A percentile compares a stretch with the other conserved stretches of the same genome.
Evolutionary conservation across 2,113 vertebrate genomes (phyloP).

Genomic region (Hippocampus mohnikei): DNA sequence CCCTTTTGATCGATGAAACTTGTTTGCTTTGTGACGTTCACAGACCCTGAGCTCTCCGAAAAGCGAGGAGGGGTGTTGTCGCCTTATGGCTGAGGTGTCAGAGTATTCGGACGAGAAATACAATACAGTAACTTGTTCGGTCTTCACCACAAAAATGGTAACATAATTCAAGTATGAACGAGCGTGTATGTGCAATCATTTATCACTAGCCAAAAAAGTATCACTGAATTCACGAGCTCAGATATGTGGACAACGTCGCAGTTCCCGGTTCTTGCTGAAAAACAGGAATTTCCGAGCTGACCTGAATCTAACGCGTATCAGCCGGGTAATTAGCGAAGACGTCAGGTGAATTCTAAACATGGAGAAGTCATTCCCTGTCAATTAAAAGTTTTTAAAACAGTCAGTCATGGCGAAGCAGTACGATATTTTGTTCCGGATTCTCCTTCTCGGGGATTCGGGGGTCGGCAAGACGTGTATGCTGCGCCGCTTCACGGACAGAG

Average conservation of each 20-base stretch:
- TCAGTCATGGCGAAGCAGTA: slow-evolving; percentile 87
- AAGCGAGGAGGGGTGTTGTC: background rate
- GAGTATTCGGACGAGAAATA: background rate
- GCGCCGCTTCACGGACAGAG: slow-evolving; percentile 88
- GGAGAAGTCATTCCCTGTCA: slow-evolving; percentile 21
- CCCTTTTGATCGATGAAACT: slow-evolving; percentile 11
- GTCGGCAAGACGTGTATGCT: slow-evolving; percentile 92
- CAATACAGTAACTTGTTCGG: background rate
- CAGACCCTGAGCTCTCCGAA: background rate
- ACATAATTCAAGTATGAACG: background rate
- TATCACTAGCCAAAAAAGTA: background rate
- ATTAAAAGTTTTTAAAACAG: slow-evolving; percentile 18
- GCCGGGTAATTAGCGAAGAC: background rate
- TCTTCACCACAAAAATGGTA: background rate
- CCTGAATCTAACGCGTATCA: slow-evolving; percentile 11
- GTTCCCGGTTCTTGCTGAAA: background rate
- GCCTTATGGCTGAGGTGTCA: background rate
- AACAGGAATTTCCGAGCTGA: background rate
- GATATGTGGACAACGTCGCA: background rate
- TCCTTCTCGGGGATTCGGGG: slow-evolving; percentile 88
- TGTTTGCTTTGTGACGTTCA: slow-evolving; percentile 6
- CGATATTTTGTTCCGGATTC: slow-evolving; percentile 84
- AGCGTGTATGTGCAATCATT: background rate
- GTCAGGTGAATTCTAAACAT: background rate
- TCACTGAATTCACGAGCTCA: background rate